Percentiles rank a stretch among this genome's conserved stretches.
phyloP scores from a whole-genome alignment of 2,888 invertebrate genomes.

The Tinea trinotella region DNA sequence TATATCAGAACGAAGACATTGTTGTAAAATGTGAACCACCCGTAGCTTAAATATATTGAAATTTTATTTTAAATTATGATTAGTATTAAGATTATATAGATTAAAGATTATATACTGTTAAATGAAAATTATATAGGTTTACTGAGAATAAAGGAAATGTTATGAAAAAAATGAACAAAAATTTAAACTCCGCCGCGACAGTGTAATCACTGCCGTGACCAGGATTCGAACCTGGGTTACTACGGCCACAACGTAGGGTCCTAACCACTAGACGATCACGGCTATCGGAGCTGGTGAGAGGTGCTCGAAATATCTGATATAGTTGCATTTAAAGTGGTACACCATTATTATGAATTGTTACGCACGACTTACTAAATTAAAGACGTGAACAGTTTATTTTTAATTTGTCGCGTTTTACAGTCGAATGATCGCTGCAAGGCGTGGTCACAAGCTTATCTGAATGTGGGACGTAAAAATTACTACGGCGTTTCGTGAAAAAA shows the following conservation, averaged over 20 bases:
- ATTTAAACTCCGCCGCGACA: conserved; percentile 38
- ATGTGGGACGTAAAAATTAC: too few species aligned
- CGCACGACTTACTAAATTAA: neutral
- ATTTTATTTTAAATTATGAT: too few species aligned
- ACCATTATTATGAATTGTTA: neutral
- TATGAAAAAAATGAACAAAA: conserved; percentile 23
- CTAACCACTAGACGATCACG: conserved; percentile 83
- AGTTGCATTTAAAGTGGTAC: neutral
- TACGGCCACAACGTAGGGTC: conserved; percentile 84
- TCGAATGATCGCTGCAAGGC: too few species aligned
- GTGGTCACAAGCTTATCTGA: too few species aligned
- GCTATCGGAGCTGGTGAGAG: conserved; percentile 29
- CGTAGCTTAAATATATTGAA: too few species aligned
- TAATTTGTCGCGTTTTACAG: neutral
- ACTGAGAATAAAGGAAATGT: neutral
- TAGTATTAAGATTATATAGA: too few species aligned
- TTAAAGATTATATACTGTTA: too few species aligned
- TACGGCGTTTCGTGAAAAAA: too few species aligned
- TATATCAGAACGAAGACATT: too few species aligned
- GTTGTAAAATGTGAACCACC: too few species aligned
- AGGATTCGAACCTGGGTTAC: conserved; percentile 84
- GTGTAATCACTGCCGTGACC: conserved; percentile 47
- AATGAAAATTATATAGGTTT: too few species aligned
- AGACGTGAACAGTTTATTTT: neutral
- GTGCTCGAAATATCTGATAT: neutral